Base-by-base conservation (phyloP, 2,113 vertebrate species). In the Rhegmatorhina hoffmannsi region DNA sequence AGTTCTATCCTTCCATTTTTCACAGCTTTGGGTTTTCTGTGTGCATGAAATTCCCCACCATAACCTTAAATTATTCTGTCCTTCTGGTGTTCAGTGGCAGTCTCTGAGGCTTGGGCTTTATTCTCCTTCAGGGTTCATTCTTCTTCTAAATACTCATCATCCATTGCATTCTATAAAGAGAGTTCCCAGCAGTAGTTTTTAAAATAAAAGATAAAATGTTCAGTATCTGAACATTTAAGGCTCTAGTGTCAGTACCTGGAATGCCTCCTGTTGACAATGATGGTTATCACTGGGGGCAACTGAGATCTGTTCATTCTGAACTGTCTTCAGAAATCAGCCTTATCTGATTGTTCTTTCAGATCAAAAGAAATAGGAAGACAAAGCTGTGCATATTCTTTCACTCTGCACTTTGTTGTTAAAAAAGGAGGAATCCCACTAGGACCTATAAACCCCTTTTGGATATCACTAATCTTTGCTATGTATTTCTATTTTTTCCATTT, bases 291-390 rank as follows among this genome's bases (percentile, higher is more conserved):
- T 92, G 89, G 96, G 96, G 95, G 97, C 97, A 96, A 96, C 91
- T 78, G 78, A 96, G 94, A 97, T 96, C 91, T 94, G 97, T 97
- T 97, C 97, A 81, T 97, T 98, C 97, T 97, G 94, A 97, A 92
- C 91, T 73, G 95, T 92, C 98, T 97, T 98, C 97, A 98, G 97
- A 98, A 98, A 98, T 97, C 97, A 98, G 97, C 87, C 64, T 44
- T 96, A 95, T 97, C 98, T 98, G 97, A 98, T 98, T 98, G 98
- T 98, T 98, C 98, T 97, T 98, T 97, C 97, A 97, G 91, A 98
- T 98, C 98, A 98, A 98, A 98, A 89, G 82, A 75, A 91, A 93
- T 40, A 96, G 82, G 96, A 98, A 98, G 97, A 98, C 97, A 98
- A 98, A 96, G 96, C 97, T 53, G 95, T 95, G 93, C 93, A 96